Conservation (phyloP, 2,888 invertebrate genomes). For the Macropis europaea region DNA sequence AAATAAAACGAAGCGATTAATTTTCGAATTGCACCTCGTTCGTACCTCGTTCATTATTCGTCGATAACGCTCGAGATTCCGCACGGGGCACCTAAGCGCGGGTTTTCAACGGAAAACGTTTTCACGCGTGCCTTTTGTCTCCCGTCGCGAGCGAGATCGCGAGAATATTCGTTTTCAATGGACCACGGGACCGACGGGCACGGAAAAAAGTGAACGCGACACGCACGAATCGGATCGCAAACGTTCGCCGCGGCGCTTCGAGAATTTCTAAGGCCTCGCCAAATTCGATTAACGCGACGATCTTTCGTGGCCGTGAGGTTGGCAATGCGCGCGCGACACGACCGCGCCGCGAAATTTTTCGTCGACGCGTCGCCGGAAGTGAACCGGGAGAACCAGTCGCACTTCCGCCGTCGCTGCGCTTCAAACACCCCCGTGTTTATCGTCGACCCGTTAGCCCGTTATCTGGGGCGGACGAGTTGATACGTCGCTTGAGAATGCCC, state of each 20-base stretch:
- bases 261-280: conserved; percentile 69
- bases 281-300: conserved; percentile 65
- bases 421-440: conserved; percentile 42
- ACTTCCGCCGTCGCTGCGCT: conserved; percentile 30
- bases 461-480: conserved; percentile 40
- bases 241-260: conserved; percentile 23
- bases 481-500: conserved; percentile 8
- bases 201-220: conserved; percentile 1
- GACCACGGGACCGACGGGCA: not conserved
- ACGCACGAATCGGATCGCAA: conserved; percentile 2
- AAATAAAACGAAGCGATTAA: no score
- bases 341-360: not conserved
- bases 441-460: conserved; percentile 42
- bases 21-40: conserved; percentile 9
- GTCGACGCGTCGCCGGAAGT: not conserved
- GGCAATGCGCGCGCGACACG: not conserved
- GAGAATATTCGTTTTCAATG: not conserved
- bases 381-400: not conserved
- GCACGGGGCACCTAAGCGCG: not conserved
- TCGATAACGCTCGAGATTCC: conserved; percentile 23
- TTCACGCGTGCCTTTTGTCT: not conserved
- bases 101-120: conserved; percentile 5
- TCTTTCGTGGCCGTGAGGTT: conserved; percentile 17
- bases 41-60: conserved; percentile 64
- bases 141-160: not conserved